Evolutionary conservation across 2,888 invertebrate genomes (phyloP).

Genomic region (Gymnosoma rotundatum): DNA sequence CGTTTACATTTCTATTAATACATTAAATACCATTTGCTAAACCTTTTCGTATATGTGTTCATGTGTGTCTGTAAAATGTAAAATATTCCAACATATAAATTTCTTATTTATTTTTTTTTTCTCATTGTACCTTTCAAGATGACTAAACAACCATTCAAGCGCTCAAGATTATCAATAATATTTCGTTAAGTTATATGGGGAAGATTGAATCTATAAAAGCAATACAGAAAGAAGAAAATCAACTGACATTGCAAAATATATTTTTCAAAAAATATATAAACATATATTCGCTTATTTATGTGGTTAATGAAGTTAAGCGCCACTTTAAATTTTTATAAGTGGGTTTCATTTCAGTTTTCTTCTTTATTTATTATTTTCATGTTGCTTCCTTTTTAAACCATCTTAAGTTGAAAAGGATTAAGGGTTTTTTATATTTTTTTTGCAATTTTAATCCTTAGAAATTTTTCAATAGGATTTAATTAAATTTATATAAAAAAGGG

Average conservation of each 20-base stretch:
- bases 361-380: not conserved
- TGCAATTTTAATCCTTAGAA: too few species aligned
- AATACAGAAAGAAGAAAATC: conserved; percentile 27
- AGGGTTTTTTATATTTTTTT: not conserved
- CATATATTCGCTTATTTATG: conserved; percentile 31
- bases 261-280: conserved; percentile 5
- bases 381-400: not conserved
- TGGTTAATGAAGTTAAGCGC: conserved; percentile 67
- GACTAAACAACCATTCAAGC: conserved; percentile 78
- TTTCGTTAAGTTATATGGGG: conserved; percentile 68
- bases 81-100: conserved; percentile 8
- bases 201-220: not conserved
- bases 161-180: conserved; percentile 79
- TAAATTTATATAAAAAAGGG: not conserved
- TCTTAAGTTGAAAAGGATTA: not conserved
- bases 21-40: not conserved
- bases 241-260: conserved; percentile 59
- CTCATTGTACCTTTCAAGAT: conserved; percentile 74
- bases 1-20: not conserved
- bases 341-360: conserved; percentile 3
- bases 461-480: not conserved
- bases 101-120: conserved; percentile 1
- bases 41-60: not conserved
- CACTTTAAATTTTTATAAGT: conserved; percentile 54
- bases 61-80: not conserved